These are phyloP conservation scores for Drosophila azteca DNA, from an alignment of 1,140 invertebrate species.

Conservation along the genomic window DNA sequence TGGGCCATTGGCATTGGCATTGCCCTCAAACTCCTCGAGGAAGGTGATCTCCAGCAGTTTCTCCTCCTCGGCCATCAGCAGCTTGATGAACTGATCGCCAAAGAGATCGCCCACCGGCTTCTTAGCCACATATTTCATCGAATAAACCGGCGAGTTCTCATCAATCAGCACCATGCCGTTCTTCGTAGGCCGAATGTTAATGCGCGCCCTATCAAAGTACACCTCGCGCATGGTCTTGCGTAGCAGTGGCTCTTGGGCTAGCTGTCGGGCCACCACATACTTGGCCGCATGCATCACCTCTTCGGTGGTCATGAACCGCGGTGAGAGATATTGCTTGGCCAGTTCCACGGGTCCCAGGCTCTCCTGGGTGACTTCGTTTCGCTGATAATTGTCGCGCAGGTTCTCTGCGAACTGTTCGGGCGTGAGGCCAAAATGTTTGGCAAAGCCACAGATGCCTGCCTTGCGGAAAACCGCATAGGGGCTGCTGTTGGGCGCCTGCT, in stretches of 20 bases:
- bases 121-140: constrained; percentile 96
- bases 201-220: constrained; percentile 95
- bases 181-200: constrained; percentile 94
- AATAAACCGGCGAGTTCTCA: constrained; percentile 94
- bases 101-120: constrained; percentile 96
- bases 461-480: constrained; percentile 94
- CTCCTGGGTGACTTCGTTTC: constrained; percentile 98
- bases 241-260: constrained; percentile 95
- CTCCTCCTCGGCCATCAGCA: constrained; percentile 94
- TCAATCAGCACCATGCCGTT: constrained; percentile 96
- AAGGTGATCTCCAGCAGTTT: constrained; percentile 91
- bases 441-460: constrained; percentile 93
- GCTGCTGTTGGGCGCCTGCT: constrained; percentile 93
- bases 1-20: constrained; percentile 86
- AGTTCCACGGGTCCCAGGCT: constrained; percentile 91
- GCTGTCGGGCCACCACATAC: constrained; percentile 96
- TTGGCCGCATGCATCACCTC: constrained; percentile 94
- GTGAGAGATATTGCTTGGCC: constrained; percentile 89
- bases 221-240: constrained; percentile 93
- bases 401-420: constrained; percentile 99
- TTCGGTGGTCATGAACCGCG: constrained; percentile 85
- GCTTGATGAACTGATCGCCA: constrained; percentile 95
- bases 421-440: constrained; percentile 96
- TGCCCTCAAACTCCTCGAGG: constrained; percentile 91
- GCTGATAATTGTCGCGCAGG: constrained; percentile 96